Conservation (phyloP, 2,797 vertebrate species). For the Clamator glandarius region DNA sequence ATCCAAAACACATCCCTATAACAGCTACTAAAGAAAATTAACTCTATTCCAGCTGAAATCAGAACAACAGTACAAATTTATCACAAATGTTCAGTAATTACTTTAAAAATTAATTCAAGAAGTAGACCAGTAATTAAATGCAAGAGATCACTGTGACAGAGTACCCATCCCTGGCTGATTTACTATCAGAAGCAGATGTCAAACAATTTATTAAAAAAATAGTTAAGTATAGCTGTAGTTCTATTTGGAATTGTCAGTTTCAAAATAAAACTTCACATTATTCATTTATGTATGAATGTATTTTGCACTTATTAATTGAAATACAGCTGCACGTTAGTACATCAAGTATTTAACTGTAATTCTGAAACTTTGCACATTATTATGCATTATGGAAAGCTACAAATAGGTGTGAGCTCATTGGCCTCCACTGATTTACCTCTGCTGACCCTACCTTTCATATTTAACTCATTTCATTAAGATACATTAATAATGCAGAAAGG, state of each 20-base stretch:
- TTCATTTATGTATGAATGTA: neutral
- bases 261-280: neutral
- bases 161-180: neutral
- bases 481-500: neutral
- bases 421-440: neutral
- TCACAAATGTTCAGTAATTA: neutral
- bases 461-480: neutral
- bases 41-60: neutral
- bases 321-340: neutral
- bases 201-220: neutral
- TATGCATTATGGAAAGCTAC: neutral
- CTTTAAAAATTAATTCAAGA: neutral
- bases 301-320: neutral
- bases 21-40: no score
- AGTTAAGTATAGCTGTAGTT: neutral
- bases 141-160: neutral
- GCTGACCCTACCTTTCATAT: neutral
- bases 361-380: neutral
- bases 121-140: neutral
- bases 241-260: neutral
- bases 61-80: neutral
- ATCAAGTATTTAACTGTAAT: neutral
- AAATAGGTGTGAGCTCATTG: neutral
- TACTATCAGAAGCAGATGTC: neutral
- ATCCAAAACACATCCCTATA: no score